Percentiles rank a stretch among this genome's conserved stretches.
phyloP scores from a whole-genome alignment of 2,888 invertebrate genomes.

The Cosmorhoe ocellata region DNA sequence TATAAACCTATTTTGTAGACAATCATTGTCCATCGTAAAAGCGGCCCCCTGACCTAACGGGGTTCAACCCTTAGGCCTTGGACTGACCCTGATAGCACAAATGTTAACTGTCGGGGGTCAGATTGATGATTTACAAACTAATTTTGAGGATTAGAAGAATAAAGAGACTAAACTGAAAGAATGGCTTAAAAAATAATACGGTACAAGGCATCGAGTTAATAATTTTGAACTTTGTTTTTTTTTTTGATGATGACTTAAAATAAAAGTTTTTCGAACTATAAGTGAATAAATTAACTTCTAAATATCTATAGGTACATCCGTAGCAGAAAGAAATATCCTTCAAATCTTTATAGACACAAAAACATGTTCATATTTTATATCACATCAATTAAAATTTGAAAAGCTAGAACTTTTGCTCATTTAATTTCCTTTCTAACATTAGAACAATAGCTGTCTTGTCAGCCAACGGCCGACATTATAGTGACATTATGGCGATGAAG shows the following conservation, averaged over 20 bases:
- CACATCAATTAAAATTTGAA: too few species aligned
- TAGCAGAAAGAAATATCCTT: too few species aligned
- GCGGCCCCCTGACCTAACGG: slow-evolving; percentile 60
- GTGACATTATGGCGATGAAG: slow-evolving; percentile 42
- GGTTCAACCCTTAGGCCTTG: slow-evolving; percentile 47
- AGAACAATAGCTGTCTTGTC: slow-evolving; percentile 2
- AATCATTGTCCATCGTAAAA: slow-evolving; percentile 54
- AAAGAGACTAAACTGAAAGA: neutral
- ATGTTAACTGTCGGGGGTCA: slow-evolving; percentile 49
- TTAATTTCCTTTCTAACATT: neutral
- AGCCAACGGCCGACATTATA: slow-evolving; percentile 28
- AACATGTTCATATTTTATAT: too few species aligned
- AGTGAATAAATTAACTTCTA: too few species aligned
- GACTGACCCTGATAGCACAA: slow-evolving; percentile 56
- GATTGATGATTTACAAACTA: slow-evolving; percentile 40
- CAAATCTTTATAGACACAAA: too few species aligned
- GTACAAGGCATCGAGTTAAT: neutral
- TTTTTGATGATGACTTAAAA: too few species aligned
- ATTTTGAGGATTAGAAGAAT: slow-evolving; percentile 18
- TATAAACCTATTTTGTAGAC: slow-evolving; percentile 28
- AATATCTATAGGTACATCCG: too few species aligned
- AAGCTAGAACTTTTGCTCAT: too few species aligned
- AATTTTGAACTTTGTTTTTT: too few species aligned
- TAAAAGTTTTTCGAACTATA: too few species aligned
- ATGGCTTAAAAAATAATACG: neutral